Evolutionary conservation across 2,113 vertebrate genomes (phyloP).

Genomic region (Zingel zingel): DNA sequence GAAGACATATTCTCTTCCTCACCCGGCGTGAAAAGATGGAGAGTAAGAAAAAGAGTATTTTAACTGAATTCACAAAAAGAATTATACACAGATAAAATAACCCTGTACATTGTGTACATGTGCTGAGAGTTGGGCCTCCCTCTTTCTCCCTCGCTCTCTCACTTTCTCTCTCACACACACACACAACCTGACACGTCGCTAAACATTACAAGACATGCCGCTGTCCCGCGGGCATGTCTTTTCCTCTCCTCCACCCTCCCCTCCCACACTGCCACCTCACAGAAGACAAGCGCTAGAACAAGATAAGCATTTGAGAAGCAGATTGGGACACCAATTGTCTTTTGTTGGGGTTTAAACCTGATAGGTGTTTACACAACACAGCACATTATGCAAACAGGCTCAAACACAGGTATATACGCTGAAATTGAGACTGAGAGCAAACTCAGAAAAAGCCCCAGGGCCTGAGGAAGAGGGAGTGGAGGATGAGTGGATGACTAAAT

Average conservation of each 20-base stretch:
- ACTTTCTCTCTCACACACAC: slow-evolving; percentile 19
- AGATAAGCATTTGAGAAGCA: slow-evolving; percentile 66
- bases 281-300: slow-evolving; percentile 51
- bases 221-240: slow-evolving; percentile 66
- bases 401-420: slow-evolving; percentile 32
- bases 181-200: slow-evolving; percentile 61
- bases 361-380: slow-evolving; percentile 77
- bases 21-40: not conserved
- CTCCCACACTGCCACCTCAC: slow-evolving; percentile 50
- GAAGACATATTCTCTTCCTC: not conserved
- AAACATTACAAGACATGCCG: slow-evolving; percentile 73
- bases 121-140: slow-evolving; percentile 16
- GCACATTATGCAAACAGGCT: slow-evolving; percentile 35
- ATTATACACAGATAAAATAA: slow-evolving; percentile 24
- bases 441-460: slow-evolving; percentile 30
- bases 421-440: slow-evolving; percentile 47
- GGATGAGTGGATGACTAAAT: slow-evolving; percentile 25
- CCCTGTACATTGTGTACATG: slow-evolving; percentile 28
- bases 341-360: slow-evolving; percentile 73
- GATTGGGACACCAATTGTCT: slow-evolving; percentile 64
- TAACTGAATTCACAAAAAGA: slow-evolving; percentile 2
- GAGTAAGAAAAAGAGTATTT: not conserved
- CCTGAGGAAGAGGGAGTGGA: slow-evolving; percentile 27
- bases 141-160: not conserved
- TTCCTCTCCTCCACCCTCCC: slow-evolving; percentile 42